A percentile compares a stretch with the other conserved stretches of the same genome.
Conservation (phyloP, 2,888 invertebrate genomes). For the Cryptocephalus primarius region DNA sequence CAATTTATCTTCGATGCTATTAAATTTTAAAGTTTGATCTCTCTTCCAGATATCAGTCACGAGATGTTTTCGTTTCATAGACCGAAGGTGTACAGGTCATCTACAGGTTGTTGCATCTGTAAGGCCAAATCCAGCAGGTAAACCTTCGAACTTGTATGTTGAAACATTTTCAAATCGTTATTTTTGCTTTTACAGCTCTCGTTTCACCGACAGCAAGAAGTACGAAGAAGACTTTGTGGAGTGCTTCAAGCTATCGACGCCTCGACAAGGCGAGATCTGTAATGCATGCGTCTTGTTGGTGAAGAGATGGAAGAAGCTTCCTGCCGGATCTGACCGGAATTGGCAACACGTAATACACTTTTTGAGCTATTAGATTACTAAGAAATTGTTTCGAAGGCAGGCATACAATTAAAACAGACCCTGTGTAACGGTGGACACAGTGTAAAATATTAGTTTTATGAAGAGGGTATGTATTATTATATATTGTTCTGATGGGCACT, state of each 20-base stretch:
- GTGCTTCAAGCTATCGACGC: slow-evolving; percentile 64
- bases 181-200: slow-evolving; percentile 47
- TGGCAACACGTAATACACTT: slow-evolving; percentile 58
- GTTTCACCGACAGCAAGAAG: slow-evolving; percentile 75
- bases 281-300: slow-evolving; percentile 78
- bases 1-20: too few species aligned
- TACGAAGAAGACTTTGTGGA: slow-evolving; percentile 72
- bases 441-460: too few species aligned
- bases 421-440: too few species aligned
- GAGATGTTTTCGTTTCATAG: slow-evolving; percentile 79
- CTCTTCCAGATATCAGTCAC: slow-evolving; percentile 4
- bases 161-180: background rate
- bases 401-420: too few species aligned
- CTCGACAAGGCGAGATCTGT: slow-evolving; percentile 72
- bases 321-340: slow-evolving; percentile 57
- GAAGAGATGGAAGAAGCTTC: slow-evolving; percentile 70
- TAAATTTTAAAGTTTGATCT: background rate
- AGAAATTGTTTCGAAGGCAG: too few species aligned
- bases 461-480: too few species aligned
- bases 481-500: too few species aligned
- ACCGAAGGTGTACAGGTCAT: slow-evolving; percentile 73
- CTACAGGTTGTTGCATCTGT: slow-evolving; percentile 78
- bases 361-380: too few species aligned
- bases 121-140: slow-evolving; percentile 76
- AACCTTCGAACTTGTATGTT: slow-evolving; percentile 10